phyloP scores from a whole-genome alignment of 2,797 vertebrate genomes.

The Bryconaethiops microstoma region DNA sequence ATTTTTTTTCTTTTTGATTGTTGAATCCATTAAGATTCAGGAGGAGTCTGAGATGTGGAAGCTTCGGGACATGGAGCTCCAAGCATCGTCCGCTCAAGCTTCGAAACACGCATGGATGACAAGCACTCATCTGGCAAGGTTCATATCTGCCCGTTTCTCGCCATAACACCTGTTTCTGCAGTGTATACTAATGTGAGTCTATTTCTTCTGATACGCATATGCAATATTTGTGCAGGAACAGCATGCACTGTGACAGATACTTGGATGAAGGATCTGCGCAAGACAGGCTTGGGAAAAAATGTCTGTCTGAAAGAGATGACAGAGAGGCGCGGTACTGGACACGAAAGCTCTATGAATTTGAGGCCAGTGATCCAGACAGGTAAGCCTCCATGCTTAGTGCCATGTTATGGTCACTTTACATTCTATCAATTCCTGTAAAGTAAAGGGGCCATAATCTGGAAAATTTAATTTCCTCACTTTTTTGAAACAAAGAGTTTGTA shows the following conservation, averaged over 20 bases:
- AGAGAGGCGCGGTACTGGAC: constrained; percentile 89
- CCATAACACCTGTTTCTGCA: constrained; percentile 36
- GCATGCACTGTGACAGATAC: constrained; percentile 91
- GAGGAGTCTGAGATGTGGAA: constrained; percentile 95
- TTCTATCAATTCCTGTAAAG: too few species aligned
- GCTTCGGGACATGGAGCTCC: constrained; percentile 87
- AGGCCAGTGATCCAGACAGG: constrained; percentile 93
- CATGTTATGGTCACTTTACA: too few species aligned
- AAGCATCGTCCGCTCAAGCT: constrained; percentile 58
- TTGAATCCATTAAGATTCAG: constrained; percentile 75
- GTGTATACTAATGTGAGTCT: constrained; percentile 21
- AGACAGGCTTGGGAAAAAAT: constrained; percentile 68
- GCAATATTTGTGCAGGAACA: constrained; percentile 71
- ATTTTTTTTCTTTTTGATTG: not conserved
- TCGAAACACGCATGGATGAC: constrained; percentile 63
- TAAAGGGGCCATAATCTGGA: too few species aligned
- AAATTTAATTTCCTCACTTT: too few species aligned
- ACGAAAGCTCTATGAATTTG: constrained; percentile 91
- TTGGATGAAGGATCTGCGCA: constrained; percentile 69
- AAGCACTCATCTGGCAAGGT: constrained; percentile 62
- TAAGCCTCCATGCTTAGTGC: constrained; percentile 51
- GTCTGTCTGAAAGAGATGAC: constrained; percentile 80
- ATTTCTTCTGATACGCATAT: constrained; percentile 25
- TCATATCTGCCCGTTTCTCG: constrained; percentile 19
- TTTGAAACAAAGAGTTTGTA: too few species aligned